These are phyloP conservation scores for Hyperoplus immaculatus DNA, from an alignment of 2,797 vertebrate genomes.

Conservation along the genomic window DNA sequence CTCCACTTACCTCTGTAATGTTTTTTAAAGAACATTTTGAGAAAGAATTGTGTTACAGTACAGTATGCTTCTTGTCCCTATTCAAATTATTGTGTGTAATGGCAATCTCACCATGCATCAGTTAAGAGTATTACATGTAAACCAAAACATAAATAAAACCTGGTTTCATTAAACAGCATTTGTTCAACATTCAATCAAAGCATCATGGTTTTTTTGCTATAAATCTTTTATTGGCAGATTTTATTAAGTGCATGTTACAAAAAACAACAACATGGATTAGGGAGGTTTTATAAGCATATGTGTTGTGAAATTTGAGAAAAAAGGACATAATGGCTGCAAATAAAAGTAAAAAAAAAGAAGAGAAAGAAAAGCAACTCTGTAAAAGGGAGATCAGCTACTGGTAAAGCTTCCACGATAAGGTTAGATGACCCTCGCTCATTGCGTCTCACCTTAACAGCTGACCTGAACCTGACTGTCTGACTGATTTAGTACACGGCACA, in stretches of 20 bases:
- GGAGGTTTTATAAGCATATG: not conserved
- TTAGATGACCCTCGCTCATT: too few species aligned
- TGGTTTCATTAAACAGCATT: not conserved
- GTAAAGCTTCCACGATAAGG: not conserved
- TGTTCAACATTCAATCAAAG: not conserved
- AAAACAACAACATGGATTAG: too few species aligned
- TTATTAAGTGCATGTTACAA: not conserved
- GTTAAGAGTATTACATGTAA: too few species aligned
- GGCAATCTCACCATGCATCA: too few species aligned
- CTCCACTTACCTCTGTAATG: too few species aligned
- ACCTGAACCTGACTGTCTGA: not conserved
- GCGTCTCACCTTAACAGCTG: not conserved
- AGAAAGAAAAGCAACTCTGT: not conserved
- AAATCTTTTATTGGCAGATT: conserved; percentile 33
- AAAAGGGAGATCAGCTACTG: not conserved
- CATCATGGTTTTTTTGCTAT: conserved; percentile 8
- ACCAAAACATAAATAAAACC: too few species aligned
- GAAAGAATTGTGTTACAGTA: too few species aligned
- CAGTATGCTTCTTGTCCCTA: too few species aligned
- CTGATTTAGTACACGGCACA: too few species aligned
- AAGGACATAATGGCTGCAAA: not conserved
- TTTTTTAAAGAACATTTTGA: too few species aligned
- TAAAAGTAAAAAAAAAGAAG: not conserved
- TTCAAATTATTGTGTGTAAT: too few species aligned
- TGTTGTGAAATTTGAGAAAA: not conserved